Conservation (phyloP, 2,113 vertebrate species). For the Thymallus thymallus region DNA sequence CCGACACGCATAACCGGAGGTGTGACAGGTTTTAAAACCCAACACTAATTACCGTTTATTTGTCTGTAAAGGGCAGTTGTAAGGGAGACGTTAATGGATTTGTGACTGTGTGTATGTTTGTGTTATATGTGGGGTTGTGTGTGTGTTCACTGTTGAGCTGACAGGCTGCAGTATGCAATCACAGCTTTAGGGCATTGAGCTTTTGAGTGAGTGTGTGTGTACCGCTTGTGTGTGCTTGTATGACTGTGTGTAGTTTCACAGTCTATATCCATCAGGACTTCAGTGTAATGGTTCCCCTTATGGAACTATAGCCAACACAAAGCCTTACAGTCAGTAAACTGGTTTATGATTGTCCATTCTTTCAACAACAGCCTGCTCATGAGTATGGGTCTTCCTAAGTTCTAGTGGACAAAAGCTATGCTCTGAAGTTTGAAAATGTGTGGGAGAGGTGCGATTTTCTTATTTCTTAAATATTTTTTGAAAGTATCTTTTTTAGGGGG, state of each 20-base stretch:
- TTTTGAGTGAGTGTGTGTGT: slow-evolving; percentile 9
- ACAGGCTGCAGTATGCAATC: neutral
- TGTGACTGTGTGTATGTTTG: slow-evolving; percentile 16
- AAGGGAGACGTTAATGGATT: slow-evolving; percentile 54
- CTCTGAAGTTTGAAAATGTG: slow-evolving; percentile 20
- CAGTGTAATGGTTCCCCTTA: neutral
- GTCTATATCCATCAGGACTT: neutral
- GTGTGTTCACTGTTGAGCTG: slow-evolving; percentile 28
- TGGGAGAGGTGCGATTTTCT: neutral
- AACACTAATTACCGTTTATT: slow-evolving; percentile 66
- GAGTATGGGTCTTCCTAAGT: too few species aligned
- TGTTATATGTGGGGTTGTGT: slow-evolving; percentile 5
- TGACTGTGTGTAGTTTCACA: neutral
- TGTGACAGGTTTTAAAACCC: slow-evolving; percentile 65
- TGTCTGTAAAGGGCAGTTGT: slow-evolving; percentile 60
- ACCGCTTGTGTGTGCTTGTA: neutral
- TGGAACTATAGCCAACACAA: too few species aligned
- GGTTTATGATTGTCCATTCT: too few species aligned
- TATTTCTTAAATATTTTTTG: neutral
- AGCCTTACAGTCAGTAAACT: too few species aligned
- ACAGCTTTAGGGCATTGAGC: slow-evolving; percentile 5
- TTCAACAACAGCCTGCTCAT: too few species aligned
- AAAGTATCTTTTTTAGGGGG: neutral
- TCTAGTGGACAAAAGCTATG: too few species aligned
- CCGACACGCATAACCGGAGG: slow-evolving; percentile 57